Conservation (phyloP, 2,113 vertebrate genomes). For the Heterotis niloticus region DNA sequence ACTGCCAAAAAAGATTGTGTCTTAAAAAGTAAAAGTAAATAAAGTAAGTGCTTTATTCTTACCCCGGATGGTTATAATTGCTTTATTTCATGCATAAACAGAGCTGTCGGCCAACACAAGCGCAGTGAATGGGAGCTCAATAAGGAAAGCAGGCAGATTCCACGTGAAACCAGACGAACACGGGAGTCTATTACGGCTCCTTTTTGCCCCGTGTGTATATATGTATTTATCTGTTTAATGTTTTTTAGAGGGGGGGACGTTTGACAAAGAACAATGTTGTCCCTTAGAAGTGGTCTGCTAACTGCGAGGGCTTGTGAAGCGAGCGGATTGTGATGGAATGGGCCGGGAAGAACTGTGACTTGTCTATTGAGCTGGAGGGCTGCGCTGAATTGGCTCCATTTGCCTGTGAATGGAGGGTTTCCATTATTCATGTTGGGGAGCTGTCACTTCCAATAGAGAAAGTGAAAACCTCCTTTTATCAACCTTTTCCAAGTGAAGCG, state of each 20-base stretch:
- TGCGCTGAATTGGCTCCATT: conserved; percentile 99
- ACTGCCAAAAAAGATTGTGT: too few species aligned
- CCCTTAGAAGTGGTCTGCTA: conserved; percentile 71
- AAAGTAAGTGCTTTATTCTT: too few species aligned
- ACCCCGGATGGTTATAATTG: background rate
- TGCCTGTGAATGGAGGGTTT: conserved; percentile 97
- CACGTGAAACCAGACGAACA: conserved; percentile 17
- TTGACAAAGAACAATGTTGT: conserved; percentile 68
- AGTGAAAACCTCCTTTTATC: conserved; percentile 97
- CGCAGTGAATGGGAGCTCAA: conserved; percentile 12
- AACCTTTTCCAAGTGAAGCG: conserved; percentile 94
- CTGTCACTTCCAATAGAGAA: conserved; percentile 99
- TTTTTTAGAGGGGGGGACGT: conserved; percentile 45
- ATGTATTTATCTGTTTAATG: conserved; percentile 64
- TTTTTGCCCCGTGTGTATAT: conserved; percentile 49
- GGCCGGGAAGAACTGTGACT: conserved; percentile 88
- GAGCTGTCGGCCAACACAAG: background rate
- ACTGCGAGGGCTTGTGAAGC: conserved; percentile 88
- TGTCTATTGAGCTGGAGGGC: conserved; percentile 89
- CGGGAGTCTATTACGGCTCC: conserved; percentile 41
- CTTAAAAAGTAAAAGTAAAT: too few species aligned
- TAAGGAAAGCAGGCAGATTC: conserved; percentile 15
- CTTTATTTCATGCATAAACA: background rate
- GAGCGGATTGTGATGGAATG: conserved; percentile 92
- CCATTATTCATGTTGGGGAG: conserved; percentile 99